Evolutionary conservation across 2,797 vertebrate species (phyloP).

Genomic region (Enteromius mattozi): DNA sequence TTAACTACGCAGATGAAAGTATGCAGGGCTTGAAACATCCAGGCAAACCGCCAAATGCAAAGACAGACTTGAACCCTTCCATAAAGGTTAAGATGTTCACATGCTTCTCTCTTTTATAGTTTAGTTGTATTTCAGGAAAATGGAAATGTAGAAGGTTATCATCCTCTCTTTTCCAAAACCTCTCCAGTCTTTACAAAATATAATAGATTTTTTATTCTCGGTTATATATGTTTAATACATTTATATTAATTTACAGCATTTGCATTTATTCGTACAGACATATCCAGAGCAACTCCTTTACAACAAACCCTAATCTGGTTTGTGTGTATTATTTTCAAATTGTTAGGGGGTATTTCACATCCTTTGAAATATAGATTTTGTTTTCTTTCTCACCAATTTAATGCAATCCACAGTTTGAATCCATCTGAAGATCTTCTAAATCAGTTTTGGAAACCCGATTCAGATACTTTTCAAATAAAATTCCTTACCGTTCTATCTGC

Average conservation of each 20-base stretch:
- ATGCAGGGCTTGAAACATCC: slow-evolving; percentile 68
- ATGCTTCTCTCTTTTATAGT: slow-evolving; percentile 71
- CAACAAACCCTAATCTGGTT: neutral
- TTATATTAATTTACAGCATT: neutral
- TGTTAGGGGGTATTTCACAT: neutral
- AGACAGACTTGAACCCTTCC: slow-evolving; percentile 77
- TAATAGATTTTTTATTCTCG: neutral
- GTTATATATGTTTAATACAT: neutral
- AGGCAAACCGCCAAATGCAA: slow-evolving; percentile 82
- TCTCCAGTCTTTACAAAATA: neutral
- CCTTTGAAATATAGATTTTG: neutral
- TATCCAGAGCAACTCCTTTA: neutral
- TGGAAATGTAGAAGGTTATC: neutral
- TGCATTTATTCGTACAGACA: neutral
- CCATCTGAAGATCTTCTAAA: neutral
- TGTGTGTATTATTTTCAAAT: neutral
- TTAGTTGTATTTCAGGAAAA: neutral
- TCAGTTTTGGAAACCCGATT: neutral
- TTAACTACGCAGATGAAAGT: slow-evolving; percentile 30
- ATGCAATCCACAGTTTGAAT: neutral
- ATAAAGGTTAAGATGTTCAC: slow-evolving; percentile 87
- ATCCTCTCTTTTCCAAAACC: neutral
- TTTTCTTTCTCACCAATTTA: neutral
- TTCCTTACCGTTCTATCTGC: neutral
- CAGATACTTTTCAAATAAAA: neutral